phyloP scores from a whole-genome alignment of 2,797 vertebrate species.

The Perdix hodgsoniae region DNA sequence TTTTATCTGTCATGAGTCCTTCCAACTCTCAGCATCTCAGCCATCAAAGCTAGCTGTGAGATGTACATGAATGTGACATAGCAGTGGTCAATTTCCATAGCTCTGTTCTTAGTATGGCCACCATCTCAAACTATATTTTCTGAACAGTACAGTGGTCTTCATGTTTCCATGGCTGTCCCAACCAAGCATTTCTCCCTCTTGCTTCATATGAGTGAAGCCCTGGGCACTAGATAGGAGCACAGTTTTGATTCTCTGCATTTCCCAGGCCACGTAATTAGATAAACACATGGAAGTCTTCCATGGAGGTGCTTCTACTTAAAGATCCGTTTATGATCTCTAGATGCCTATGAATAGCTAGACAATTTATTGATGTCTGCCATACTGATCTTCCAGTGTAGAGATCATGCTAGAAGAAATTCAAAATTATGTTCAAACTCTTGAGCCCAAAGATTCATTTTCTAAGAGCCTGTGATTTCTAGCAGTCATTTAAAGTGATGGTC shows the following conservation, averaged over 20 bases:
- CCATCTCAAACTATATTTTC: background rate
- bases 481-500: too few relatives aligned
- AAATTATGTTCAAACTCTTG: too few relatives aligned
- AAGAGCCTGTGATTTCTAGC: too few relatives aligned
- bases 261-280: too few relatives aligned
- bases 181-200: background rate
- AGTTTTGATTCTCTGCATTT: background rate
- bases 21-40: background rate
- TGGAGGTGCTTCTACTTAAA: too few relatives aligned
- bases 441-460: too few relatives aligned
- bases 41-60: background rate
- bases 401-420: too few relatives aligned
- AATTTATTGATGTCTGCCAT: too few relatives aligned
- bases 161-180: background rate
- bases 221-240: background rate
- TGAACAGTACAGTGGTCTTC: background rate
- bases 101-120: background rate
- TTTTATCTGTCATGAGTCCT: background rate
- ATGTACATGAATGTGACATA: background rate
- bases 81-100: background rate
- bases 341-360: too few relatives aligned
- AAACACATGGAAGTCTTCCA: too few relatives aligned
- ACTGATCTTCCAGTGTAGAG: too few relatives aligned
- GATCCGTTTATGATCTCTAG: too few relatives aligned
- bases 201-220: rapidly evolving